Conservation (phyloP, 2,888 invertebrate genomes). For the Drosophila sordidapex region DNA sequence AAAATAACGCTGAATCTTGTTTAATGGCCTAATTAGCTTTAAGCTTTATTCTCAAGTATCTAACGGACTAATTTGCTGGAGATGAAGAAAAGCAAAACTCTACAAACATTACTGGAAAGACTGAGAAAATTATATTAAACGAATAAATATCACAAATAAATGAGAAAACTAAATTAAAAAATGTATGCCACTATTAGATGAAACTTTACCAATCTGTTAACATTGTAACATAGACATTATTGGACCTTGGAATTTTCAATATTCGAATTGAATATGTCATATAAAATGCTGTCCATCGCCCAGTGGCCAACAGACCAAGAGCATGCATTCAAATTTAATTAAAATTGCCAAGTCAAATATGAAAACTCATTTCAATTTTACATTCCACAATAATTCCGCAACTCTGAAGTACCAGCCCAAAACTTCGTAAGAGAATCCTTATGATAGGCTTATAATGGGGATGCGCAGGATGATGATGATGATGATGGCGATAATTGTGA, state of each 20-base stretch:
- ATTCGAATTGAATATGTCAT: constrained; percentile 5
- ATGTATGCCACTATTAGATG: neutral
- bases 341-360: constrained; percentile 17
- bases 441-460: constrained; percentile 27
- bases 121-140: neutral
- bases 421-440: constrained; percentile 29
- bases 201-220: neutral
- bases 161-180: neutral
- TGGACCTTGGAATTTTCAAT: neutral
- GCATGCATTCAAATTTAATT: constrained; percentile 17
- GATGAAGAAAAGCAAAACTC: neutral
- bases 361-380: constrained; percentile 25
- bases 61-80: neutral
- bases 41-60: neutral
- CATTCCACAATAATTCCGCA: constrained; percentile 17
- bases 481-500: constrained; percentile 5
- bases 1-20: neutral
- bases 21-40: neutral
- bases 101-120: neutral
- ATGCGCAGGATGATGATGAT: constrained; percentile 21
- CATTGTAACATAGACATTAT: neutral
- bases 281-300: neutral
- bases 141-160: neutral
- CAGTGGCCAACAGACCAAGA: neutral
- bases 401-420: constrained; percentile 17